These are phyloP conservation scores for Operophtera brumata DNA, from an alignment of 2,888 invertebrate species.

Conservation along the genomic window DNA sequence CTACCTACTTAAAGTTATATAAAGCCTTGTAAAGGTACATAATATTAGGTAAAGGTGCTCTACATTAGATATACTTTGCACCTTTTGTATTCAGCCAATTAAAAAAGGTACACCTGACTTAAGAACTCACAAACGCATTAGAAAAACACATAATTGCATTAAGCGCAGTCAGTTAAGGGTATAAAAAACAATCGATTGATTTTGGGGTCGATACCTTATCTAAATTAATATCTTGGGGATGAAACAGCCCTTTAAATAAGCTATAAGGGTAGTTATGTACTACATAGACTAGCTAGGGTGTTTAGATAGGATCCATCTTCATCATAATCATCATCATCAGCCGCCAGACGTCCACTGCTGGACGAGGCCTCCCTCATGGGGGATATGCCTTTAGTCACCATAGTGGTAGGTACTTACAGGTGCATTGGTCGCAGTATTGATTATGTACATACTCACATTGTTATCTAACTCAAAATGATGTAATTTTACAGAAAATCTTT, in stretches of 20 bases:
- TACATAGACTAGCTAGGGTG: too few relatives aligned
- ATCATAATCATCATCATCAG: too few relatives aligned
- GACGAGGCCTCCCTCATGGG: too few relatives aligned
- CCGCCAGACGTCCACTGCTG: too few relatives aligned
- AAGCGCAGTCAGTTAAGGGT: conserved; percentile 39
- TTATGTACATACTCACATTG: too few relatives aligned
- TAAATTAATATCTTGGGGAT: conserved; percentile 55
- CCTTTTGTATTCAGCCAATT: conserved; percentile 17
- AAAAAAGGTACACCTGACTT: conserved; percentile 31
- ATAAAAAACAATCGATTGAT: conserved; percentile 60
- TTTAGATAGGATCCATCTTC: too few relatives aligned
- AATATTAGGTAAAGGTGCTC: not conserved
- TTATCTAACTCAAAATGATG: too few relatives aligned
- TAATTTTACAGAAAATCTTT: not conserved
- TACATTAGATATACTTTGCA: conserved; percentile 9
- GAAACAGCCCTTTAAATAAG: conserved; percentile 9
- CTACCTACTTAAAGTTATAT: too few relatives aligned
- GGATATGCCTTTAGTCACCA: too few relatives aligned
- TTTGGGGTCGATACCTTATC: conserved; percentile 66
- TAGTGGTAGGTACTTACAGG: too few relatives aligned
- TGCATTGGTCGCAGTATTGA: too few relatives aligned
- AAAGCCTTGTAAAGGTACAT: not conserved
- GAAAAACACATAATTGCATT: conserved; percentile 55
- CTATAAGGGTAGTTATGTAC: not conserved
- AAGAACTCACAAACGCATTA: conserved; percentile 38